Evolutionary conservation across 1,140 invertebrate species (phyloP).

Genomic region (Sycophaga agraensis): DNA sequence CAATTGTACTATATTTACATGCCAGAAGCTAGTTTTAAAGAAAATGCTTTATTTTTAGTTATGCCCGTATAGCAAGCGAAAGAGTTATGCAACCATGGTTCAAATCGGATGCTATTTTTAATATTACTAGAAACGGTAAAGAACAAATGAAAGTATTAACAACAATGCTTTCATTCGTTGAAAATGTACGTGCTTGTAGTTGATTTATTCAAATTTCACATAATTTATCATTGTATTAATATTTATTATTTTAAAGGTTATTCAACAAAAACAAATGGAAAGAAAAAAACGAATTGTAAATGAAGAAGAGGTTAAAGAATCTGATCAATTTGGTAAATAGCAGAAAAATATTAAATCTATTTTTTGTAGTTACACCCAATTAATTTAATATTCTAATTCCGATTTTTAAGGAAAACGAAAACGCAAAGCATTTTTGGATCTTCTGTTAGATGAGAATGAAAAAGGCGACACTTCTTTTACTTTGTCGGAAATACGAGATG

Average conservation of each 20-base stretch:
- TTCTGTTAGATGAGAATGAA: conserved; percentile 64
- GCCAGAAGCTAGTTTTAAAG: not conserved
- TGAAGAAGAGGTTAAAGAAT: not conserved
- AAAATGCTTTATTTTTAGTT: conserved; percentile 3
- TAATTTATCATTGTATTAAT: no score
- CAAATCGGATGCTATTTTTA: conserved; percentile 35
- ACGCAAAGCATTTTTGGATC: conserved; percentile 70
- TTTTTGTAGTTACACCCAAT: no score
- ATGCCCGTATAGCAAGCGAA: conserved; percentile 13
- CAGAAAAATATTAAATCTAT: no score
- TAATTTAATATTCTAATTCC: no score
- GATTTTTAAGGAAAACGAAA: conserved; percentile 46
- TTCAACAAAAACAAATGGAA: conserved; percentile 31
- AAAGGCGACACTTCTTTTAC: conserved; percentile 55
- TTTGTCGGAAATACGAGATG: conserved; percentile 71
- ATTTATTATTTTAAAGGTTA: conserved; percentile 28
- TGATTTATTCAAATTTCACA: no score
- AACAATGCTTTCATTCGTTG: conserved; percentile 45
- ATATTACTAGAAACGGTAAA: conserved; percentile 38
- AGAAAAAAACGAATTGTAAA: conserved; percentile 13
- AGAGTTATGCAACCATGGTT: conserved; percentile 44
- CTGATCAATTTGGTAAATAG: no score
- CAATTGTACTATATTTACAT: not conserved
- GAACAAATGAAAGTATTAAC: conserved; percentile 37
- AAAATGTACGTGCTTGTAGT: conserved; percentile 33